Conservation (phyloP, 2,113 vertebrate genomes). For the Hippopotamus amphibius region DNA sequence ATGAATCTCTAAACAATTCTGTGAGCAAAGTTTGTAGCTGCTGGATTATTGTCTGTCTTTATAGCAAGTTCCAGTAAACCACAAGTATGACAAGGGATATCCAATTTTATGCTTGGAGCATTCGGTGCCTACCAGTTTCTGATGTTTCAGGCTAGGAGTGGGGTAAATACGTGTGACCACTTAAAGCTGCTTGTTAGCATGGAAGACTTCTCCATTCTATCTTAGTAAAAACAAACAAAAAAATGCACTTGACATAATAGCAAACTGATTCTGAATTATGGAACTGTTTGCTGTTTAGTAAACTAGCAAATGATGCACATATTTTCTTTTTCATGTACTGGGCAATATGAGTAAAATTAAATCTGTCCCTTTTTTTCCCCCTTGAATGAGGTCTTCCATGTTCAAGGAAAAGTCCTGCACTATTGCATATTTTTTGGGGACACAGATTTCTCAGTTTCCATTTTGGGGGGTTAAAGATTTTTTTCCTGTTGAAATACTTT, state of each 20-base stretch:
- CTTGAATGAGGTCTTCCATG: slow-evolving; percentile 91
- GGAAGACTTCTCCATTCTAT: slow-evolving; percentile 83
- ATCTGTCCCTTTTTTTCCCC: slow-evolving; percentile 60
- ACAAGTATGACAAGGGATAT: slow-evolving; percentile 68
- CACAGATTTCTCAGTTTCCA: slow-evolving; percentile 85
- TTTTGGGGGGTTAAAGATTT: slow-evolving; percentile 75
- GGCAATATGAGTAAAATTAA: slow-evolving; percentile 78
- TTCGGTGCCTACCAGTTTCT: slow-evolving; percentile 1
- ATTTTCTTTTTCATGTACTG: slow-evolving; percentile 69
- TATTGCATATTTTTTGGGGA: slow-evolving; percentile 90
- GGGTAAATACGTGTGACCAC: slow-evolving; percentile 61
- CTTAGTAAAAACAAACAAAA: slow-evolving; percentile 49
- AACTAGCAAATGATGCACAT: slow-evolving; percentile 80
- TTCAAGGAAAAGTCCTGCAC: slow-evolving; percentile 93
- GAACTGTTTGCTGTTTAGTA: slow-evolving; percentile 63
- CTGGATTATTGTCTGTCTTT: slow-evolving; percentile 74
- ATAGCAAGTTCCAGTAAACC: slow-evolving; percentile 64
- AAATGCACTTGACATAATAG: slow-evolving; percentile 77
- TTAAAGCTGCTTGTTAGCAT: slow-evolving; percentile 83
- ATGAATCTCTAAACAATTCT: slow-evolving; percentile 68
- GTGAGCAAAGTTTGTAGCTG: slow-evolving; percentile 78
- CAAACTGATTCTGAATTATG: slow-evolving; percentile 76
- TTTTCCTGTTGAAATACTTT: slow-evolving; percentile 81
- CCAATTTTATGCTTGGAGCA: slow-evolving; percentile 35
- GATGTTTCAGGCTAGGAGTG: slow-evolving; percentile 58